Percentiles rank a stretch among this genome's conserved stretches.
These are phyloP conservation scores for Hypanus sabinus DNA, from an alignment of 2,113 vertebrate genomes.

Conservation along the genomic window DNA sequence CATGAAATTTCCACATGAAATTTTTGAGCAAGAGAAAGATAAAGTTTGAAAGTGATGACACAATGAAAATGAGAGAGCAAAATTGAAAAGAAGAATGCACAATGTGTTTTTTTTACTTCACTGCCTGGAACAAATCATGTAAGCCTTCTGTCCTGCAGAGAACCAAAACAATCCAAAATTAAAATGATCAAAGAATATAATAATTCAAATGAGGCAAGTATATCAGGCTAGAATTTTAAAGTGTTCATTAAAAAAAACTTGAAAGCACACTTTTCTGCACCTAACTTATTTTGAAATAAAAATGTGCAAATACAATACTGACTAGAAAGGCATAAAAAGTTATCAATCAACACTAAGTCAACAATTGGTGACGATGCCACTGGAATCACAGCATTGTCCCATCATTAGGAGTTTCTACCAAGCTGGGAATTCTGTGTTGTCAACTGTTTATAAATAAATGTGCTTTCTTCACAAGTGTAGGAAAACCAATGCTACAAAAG, in stretches of 20 bases:
- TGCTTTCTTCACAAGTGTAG: not conserved
- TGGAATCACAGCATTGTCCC: not conserved
- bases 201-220: constrained; percentile 36
- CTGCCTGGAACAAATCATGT: constrained; percentile 38
- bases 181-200: constrained; percentile 33
- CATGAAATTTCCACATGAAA: constrained; percentile 13
- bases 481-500: constrained; percentile 23
- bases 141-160: constrained; percentile 49
- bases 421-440: constrained; percentile 25
- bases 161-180: constrained; percentile 42
- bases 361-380: not conserved
- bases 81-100: not conserved
- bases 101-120: constrained; percentile 31
- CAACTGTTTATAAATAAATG: constrained; percentile 18
- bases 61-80: not conserved
- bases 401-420: constrained; percentile 23
- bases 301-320: constrained; percentile 32
- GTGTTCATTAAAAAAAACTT: constrained; percentile 23
- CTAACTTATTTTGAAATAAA: constrained; percentile 17
- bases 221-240: constrained; percentile 25
- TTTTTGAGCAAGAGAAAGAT: not conserved
- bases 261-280: constrained; percentile 14
- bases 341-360: not conserved
- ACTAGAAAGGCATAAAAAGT: constrained; percentile 28
- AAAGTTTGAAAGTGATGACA: not conserved